These are phyloP conservation scores for Manis crassicaudata DNA, from an alignment of 2,797 vertebrate species.

Conservation along the genomic window DNA sequence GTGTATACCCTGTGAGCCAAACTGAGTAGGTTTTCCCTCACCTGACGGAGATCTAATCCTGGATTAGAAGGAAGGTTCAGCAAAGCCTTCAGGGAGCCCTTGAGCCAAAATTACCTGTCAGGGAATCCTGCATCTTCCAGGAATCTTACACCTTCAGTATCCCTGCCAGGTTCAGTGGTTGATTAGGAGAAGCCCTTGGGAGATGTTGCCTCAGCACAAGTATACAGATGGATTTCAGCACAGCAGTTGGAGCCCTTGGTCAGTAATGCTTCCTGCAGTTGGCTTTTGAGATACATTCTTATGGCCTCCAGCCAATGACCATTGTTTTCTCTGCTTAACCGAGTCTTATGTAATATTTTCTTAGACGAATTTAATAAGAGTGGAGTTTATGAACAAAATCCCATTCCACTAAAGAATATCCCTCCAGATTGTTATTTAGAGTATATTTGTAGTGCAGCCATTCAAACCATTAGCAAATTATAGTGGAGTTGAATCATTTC, in stretches of 20 bases:
- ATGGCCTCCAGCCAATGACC: background rate
- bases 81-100: background rate
- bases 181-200: background rate
- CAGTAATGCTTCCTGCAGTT: background rate
- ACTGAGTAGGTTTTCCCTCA: background rate
- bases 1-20: background rate
- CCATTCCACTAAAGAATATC: background rate
- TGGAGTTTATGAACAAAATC: background rate
- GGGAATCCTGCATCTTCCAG: background rate
- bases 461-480: constrained; percentile 10
- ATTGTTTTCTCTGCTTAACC: background rate
- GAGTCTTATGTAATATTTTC: background rate
- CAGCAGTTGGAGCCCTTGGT: background rate
- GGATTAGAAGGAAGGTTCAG: background rate
- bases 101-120: background rate
- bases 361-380: background rate
- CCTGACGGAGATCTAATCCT: background rate
- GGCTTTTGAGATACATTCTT: background rate
- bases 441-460: background rate
- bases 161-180: background rate
- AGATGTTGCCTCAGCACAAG: background rate
- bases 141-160: background rate
- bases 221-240: background rate
- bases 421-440: background rate
- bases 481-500: background rate